Evolutionary conservation across 2,797 vertebrate genomes (phyloP), one percentile per base, ranked within the genome.

Genomic region (Tragelaphus eurycerus): DNA sequence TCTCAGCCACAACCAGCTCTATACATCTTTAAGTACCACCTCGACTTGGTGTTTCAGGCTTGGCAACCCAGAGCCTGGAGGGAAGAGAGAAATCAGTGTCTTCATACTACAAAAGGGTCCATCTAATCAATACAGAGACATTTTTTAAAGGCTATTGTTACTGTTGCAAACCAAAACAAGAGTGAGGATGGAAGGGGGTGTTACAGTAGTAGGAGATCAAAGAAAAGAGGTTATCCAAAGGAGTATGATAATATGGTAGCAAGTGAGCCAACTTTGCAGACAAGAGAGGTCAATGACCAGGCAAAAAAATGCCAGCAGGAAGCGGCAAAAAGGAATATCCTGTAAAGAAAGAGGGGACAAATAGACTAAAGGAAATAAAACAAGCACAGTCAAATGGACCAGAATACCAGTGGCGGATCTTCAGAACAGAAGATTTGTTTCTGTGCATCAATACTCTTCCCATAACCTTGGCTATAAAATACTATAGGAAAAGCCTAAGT

Each of bases 101-200:
- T 55, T 15, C 29, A 6, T 17, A 54, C 1, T 23, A 48, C 31
- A 94, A 91, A 89, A 67, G 38, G 2, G 0, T 11, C 4, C 1
- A 34, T 48, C 9, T 57, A 46, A 92, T 60, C 38, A 52, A 85
- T 13, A 23, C 15, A 31, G 17, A 11, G 46, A 76, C 86, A 31
- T n/a, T 23, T 48, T 25, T 60, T 46, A 84, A 90, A 55, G 48
- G 34, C 38, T 16, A 29, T 6, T 31, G 31, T 54, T 71, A n/a
- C 76, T 17, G 43, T 16, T 64, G 7, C 27, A 55, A 57, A 91
- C 67, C 55, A 85, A 82, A 93, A 95, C 9, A 54, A 89, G 9
- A 62, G n/a, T 2, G 0, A 67, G 7, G 27, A 46, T 29, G 29
- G 11, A 60, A 4, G 3, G 0, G 3, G 4, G 7, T n/a, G 52